phyloP scores from a whole-genome alignment of 2,888 invertebrate species.

The Drosophila emarginata region DNA sequence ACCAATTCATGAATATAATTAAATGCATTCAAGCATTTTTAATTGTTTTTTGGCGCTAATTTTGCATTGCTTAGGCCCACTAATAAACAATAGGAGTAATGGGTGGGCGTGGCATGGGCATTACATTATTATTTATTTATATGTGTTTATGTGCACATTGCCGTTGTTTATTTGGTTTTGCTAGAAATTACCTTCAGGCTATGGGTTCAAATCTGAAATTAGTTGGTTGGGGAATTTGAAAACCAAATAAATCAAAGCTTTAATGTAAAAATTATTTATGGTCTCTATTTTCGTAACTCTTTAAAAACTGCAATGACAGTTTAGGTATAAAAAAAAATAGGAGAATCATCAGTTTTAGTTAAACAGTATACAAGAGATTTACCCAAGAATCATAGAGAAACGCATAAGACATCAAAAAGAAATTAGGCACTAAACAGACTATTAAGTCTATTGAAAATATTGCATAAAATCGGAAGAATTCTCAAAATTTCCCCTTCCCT shows the following conservation, averaged over 20 bases:
- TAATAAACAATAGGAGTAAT: not conserved
- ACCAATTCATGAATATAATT: slow-evolving; percentile 60
- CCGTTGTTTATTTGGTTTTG: slow-evolving; percentile 22
- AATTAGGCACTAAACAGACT: too few relatives aligned
- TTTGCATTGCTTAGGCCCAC: slow-evolving; percentile 51
- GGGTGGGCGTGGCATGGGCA: slow-evolving; percentile 19
- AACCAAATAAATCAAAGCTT: not conserved
- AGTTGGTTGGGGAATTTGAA: not conserved
- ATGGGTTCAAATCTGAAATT: slow-evolving; percentile 9
- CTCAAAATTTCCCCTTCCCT: too few relatives aligned
- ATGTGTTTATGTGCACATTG: slow-evolving; percentile 21
- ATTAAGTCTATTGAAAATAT: too few relatives aligned
- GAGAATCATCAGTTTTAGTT: too few relatives aligned
- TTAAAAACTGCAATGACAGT: not conserved
- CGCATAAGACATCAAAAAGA: too few relatives aligned
- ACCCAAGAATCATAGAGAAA: too few relatives aligned
- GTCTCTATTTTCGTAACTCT: not conserved
- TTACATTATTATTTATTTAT: slow-evolving; percentile 59
- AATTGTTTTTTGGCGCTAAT: slow-evolving; percentile 67
- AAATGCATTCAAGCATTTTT: slow-evolving; percentile 78
- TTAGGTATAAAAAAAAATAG: too few relatives aligned
- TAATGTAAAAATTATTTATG: not conserved
- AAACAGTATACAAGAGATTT: too few relatives aligned
- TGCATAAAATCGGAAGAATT: too few relatives aligned
- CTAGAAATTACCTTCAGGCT: slow-evolving; percentile 24